Conservation (phyloP, 2,888 invertebrate species). For the Lamellibrachia columna region DNA sequence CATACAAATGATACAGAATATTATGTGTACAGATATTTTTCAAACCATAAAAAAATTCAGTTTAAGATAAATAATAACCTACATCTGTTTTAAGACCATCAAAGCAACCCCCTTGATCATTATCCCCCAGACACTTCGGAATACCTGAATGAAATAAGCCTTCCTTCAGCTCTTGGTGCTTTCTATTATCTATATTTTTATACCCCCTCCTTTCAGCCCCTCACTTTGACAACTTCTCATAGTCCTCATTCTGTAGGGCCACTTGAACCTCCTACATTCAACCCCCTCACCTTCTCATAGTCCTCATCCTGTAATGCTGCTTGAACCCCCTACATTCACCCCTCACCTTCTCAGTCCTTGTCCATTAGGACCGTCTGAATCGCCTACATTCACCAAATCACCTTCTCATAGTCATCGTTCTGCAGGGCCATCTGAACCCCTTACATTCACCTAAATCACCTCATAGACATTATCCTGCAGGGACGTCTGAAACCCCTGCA, state of each 20-base stretch:
- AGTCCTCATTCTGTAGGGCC: neutral
- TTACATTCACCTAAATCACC: constrained; percentile 40
- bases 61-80: no score
- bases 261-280: neutral
- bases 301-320: constrained; percentile 73
- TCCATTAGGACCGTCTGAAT: constrained; percentile 81
- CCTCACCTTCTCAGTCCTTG: constrained; percentile 84
- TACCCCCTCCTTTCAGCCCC: no score
- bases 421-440: constrained; percentile 77
- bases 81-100: no score
- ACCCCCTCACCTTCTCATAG: constrained; percentile 76
- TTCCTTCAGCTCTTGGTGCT: no score
- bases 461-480: constrained; percentile 69
- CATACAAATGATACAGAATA: no score
- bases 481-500: neutral
- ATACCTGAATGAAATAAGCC: no score
- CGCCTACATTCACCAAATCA: constrained; percentile 28
- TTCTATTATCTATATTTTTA: no score
- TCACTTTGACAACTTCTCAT: neutral
- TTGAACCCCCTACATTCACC: neutral
- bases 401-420: constrained; percentile 90
- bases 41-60: no score
- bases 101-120: no score
- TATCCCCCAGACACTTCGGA: no score
- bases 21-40: no score